These are phyloP conservation scores for Agelas oroides DNA, from an alignment of 37 sponge, comb jelly and placozoan species.

Conservation along the genomic window DNA sequence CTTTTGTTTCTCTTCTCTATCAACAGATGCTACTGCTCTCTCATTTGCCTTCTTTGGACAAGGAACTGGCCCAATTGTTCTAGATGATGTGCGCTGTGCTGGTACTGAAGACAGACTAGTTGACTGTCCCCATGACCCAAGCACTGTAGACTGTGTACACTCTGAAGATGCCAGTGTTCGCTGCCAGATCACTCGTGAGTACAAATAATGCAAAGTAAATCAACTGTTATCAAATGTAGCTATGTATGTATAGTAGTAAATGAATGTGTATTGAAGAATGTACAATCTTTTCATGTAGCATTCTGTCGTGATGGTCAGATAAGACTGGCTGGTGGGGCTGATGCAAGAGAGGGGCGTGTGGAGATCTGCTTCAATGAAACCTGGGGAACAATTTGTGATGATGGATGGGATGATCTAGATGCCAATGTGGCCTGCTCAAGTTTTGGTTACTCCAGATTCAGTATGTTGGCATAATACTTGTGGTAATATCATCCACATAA, in stretches of 20 bases:
- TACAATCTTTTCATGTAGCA: background rate
- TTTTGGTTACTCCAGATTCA: background rate
- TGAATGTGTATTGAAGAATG: no score
- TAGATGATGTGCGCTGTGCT: no score
- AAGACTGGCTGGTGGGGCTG: conserved; percentile 51
- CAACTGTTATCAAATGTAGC: no score
- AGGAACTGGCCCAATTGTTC: background rate
- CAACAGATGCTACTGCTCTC: background rate
- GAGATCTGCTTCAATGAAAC: conserved; percentile 40
- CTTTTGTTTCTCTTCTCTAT: no score
- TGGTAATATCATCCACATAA: no score
- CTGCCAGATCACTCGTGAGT: no score
- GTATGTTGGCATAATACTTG: background rate
- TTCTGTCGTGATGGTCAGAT: conserved; percentile 7
- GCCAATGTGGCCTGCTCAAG: conserved; percentile 1
- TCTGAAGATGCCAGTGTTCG: no score
- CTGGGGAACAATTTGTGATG: conserved; percentile 73
- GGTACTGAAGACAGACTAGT: no score
- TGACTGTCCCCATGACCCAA: no score
- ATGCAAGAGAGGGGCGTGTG: conserved; percentile 49
- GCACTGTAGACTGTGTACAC: no score
- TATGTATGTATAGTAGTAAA: no score
- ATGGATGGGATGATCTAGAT: conserved; percentile 1
- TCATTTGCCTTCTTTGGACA: conserved; percentile 16
- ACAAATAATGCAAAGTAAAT: no score